Evolutionary conservation across 2,888 invertebrate genomes (phyloP).

Genomic region (Ommatoiulus sabulosus): DNA sequence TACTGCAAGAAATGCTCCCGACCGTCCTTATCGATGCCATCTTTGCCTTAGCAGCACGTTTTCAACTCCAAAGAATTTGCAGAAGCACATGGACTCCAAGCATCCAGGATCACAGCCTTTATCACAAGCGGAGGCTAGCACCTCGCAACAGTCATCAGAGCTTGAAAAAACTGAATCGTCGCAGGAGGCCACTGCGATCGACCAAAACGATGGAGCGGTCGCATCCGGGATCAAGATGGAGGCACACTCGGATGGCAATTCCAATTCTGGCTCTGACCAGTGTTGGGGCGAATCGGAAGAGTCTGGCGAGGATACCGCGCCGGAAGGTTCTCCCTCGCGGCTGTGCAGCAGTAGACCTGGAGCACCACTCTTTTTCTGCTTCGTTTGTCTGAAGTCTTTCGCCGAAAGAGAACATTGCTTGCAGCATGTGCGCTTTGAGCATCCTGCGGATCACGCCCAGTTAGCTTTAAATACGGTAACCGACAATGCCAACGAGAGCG

Average conservation of each 20-base stretch:
- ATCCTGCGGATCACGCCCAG: constrained; percentile 54
- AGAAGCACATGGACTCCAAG: constrained; percentile 75
- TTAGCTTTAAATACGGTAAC: neutral
- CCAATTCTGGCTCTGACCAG: constrained; percentile 50
- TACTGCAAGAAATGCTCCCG: constrained; percentile 75
- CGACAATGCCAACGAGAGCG: constrained; percentile 20
- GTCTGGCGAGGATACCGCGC: constrained; percentile 51
- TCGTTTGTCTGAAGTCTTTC: constrained; percentile 50
- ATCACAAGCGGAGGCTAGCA: neutral
- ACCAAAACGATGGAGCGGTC: neutral
- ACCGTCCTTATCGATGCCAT: constrained; percentile 82
- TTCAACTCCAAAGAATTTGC: constrained; percentile 81
- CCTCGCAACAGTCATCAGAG: neutral
- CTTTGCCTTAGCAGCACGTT: constrained; percentile 86
- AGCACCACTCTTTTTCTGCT: constrained; percentile 38
- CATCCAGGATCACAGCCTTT: constrained; percentile 28
- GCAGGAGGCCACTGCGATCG: neutral
- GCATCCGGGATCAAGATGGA: constrained; percentile 24
- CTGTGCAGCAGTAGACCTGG: neutral
- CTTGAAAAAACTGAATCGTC: neutral
- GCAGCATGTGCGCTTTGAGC: constrained; percentile 45
- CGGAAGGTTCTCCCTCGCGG: neutral
- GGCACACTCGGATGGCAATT: neutral
- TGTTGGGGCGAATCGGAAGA: constrained; percentile 56
- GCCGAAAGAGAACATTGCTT: constrained; percentile 38